Base-by-base conservation (phyloP, 2,888 invertebrate species). In the Parthenolecanium corni region DNA sequence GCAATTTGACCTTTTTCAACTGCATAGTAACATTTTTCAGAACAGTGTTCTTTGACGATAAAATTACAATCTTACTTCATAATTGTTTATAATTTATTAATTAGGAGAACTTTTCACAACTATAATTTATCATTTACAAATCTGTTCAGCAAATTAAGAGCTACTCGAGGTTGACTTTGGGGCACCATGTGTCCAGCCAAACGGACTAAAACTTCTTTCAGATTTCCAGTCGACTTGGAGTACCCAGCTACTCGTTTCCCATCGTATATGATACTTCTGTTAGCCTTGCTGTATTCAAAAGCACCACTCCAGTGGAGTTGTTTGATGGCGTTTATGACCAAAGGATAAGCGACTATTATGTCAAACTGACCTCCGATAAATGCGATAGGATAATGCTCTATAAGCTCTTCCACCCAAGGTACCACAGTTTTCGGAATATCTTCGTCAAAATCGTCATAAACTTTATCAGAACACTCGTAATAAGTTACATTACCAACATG, bases 341-440 rank as follows among this genome's bases (percentile, higher is more conserved):
- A 72, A 0, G 91, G 89, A 74, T 90, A 89, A 0, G 91, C 89
- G 0, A 92, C 88, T 66, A 93, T 89, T 14, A 94, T 85, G 72
- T 95, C 94, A 67, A 94, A 72, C 71, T 94, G 93, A 0, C 94
- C 94, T 71, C 84, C 91, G 72, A 92, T 93, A 66, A 91, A 79
- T 52, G 71, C 84, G 92, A 73, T 93, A 94, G 76, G 70, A n/a
- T 85, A 86, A 68, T 82, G 74, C 38, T 81, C 76, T 0, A 88
- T 71, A 0, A 90, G 74, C 68, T 84, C 83, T 0, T 81, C 77
- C 62, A 89, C 76, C 80, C 84, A 83, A 0, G 80, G 80, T 6
- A 86, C 85, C 9, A 89, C 83, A 0, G 86, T 85, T 70, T 87
- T 81, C 85, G 91, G 86, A 0, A 91, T 78, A 73, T 95, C 94